These are phyloP conservation scores for Panthera leo DNA, from an alignment of 2,113 vertebrate genomes.

Conservation along the genomic window DNA sequence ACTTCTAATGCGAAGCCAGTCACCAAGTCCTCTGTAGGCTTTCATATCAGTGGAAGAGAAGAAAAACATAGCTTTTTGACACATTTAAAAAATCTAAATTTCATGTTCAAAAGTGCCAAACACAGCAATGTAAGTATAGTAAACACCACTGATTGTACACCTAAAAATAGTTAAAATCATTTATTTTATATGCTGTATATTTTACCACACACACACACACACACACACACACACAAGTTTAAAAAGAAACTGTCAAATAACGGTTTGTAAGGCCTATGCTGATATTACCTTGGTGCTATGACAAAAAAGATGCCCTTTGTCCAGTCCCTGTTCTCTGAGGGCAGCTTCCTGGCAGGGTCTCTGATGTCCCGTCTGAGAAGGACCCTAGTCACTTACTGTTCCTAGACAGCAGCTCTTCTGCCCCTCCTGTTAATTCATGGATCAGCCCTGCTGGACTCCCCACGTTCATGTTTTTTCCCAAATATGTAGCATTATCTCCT, in stretches of 20 bases:
- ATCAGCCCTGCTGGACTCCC: background rate
- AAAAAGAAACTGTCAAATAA: background rate
- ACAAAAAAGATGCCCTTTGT: background rate
- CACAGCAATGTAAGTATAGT: background rate
- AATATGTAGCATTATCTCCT: background rate
- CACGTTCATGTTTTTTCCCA: background rate
- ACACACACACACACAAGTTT: background rate
- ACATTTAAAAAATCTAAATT: background rate
- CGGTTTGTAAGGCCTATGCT: background rate
- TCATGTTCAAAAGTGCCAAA: background rate
- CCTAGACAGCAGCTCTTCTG: background rate
- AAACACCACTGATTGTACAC: background rate
- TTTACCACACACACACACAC: background rate
- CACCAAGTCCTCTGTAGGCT: background rate
- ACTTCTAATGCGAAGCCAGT: background rate
- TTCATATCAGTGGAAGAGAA: background rate
- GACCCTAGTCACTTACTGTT: background rate
- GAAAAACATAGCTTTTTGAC: background rate
- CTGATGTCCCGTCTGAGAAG: background rate
- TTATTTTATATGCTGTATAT: background rate
- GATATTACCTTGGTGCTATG: background rate
- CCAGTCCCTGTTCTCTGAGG: background rate
- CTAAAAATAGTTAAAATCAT: background rate
- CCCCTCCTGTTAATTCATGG: rapidly evolving
- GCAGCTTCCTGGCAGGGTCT: background rate